Percentiles rank a stretch among this genome's conserved stretches.
Conservation (phyloP, 2,888 invertebrate genomes). For the Trichogramma evanescens region DNA sequence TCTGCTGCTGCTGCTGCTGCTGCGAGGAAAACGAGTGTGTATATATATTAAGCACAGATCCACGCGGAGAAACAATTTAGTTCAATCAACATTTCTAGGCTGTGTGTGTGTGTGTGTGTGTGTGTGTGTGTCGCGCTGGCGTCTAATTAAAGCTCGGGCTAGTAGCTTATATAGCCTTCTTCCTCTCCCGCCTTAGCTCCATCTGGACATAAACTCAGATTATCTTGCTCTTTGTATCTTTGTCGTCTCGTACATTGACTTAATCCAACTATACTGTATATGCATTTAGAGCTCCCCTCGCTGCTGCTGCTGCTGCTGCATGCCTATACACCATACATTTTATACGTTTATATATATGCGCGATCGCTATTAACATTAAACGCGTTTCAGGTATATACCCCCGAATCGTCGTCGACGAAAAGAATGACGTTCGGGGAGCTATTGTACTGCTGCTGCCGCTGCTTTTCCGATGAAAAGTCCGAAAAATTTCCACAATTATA, state of each 20-base stretch:
- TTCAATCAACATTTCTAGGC: slow-evolving; percentile 47
- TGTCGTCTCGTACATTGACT: slow-evolving; percentile 16
- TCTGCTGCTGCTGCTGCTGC: not conserved
- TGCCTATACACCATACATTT: too few species aligned
- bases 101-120: slow-evolving; percentile 1
- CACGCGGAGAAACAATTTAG: slow-evolving; percentile 45
- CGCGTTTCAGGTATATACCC: too few species aligned
- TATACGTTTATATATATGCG: too few species aligned
- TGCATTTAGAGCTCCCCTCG: slow-evolving; percentile 20
- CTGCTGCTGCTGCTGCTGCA: not conserved
- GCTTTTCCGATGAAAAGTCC: not conserved
- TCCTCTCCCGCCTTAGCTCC: slow-evolving; percentile 23
- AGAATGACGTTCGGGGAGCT: not conserved
- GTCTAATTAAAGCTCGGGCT: slow-evolving; percentile 44
- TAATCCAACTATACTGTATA: slow-evolving; percentile 36
- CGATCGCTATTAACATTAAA: too few species aligned
- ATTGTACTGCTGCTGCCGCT: not conserved
- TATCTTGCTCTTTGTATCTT: slow-evolving; percentile 40
- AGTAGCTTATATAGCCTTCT: slow-evolving; percentile 13
- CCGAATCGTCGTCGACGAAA: too few species aligned
- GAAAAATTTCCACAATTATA: too few species aligned
- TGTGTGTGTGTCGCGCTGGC: slow-evolving; percentile 16
- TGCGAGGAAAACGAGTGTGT: too few species aligned
- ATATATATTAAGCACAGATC: not conserved
- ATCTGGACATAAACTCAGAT: slow-evolving; percentile 43